Percentiles rank a stretch among this genome's conserved stretches.
Conservation (phyloP, 2,113 vertebrate genomes). For the Thalassarche chlororhynchos region DNA sequence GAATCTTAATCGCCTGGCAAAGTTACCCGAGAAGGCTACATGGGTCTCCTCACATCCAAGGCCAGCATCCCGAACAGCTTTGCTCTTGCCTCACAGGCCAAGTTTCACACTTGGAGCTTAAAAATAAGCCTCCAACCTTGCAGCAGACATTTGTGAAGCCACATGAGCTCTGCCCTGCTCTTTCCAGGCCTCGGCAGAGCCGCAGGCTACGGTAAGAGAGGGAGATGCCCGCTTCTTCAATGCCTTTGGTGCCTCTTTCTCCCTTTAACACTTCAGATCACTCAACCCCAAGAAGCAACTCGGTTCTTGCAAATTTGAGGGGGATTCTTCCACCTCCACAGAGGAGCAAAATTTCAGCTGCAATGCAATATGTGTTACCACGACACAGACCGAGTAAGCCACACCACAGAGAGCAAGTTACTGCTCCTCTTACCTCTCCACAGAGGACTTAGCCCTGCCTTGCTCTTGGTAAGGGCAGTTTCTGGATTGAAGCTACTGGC, state of each 20-base stretch:
- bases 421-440: constrained; percentile 89
- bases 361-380: background rate
- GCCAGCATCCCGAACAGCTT: background rate
- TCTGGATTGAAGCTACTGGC: constrained; percentile 84
- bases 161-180: background rate
- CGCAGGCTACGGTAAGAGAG: background rate
- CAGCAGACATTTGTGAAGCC: background rate
- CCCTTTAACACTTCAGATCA: background rate
- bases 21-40: background rate
- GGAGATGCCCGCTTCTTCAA: background rate
- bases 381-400: background rate
- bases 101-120: constrained; percentile 24
- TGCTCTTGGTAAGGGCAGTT: constrained; percentile 80
- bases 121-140: background rate
- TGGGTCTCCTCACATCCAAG: background rate
- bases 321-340: constrained; percentile 27
- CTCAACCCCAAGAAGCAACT: constrained; percentile 32
- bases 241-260: background rate
- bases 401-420: background rate
- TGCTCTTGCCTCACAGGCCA: constrained; percentile 18
- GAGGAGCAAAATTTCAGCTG: constrained; percentile 44
- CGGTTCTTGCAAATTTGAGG: constrained; percentile 20
- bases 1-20: background rate
- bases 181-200: background rate
- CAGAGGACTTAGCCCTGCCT: constrained; percentile 77